Evolutionary conservation across 2,888 invertebrate genomes (phyloP).

Genomic region (Esperia sulphurella): DNA sequence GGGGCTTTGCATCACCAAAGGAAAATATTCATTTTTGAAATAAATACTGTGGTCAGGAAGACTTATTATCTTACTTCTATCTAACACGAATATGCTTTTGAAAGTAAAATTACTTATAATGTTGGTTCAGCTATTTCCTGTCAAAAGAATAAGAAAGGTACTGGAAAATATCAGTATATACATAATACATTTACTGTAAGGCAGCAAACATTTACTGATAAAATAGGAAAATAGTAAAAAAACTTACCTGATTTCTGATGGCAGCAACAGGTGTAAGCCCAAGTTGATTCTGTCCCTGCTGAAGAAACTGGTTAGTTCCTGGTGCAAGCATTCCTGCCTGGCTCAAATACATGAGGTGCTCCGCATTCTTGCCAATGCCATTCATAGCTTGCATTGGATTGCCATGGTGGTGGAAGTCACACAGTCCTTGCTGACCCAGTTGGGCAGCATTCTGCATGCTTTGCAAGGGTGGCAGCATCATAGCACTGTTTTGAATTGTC

Average conservation of each 20-base stretch:
- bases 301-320: conserved; percentile 80
- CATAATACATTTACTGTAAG: no score
- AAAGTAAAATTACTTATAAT: no score
- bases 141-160: no score
- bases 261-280: conserved; percentile 72
- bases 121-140: no score
- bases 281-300: conserved; percentile 81
- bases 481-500: conserved; percentile 66
- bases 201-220: no score
- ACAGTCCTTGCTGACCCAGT: conserved; percentile 71
- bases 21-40: no score
- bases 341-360: conserved; percentile 73
- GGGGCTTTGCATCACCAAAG: no score
- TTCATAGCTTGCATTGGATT: conserved; percentile 74
- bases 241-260: conserved; percentile 70
- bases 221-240: neutral
- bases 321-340: conserved; percentile 79
- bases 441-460: conserved; percentile 75
- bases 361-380: conserved; percentile 71
- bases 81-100: no score
- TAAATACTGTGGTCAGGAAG: no score
- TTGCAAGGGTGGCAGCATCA: conserved; percentile 72
- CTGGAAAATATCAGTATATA: no score
- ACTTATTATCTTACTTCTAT: no score
- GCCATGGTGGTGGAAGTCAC: conserved; percentile 70